phyloP scores from a whole-genome alignment of 2,797 vertebrate species.

The Danionella dracula region DNA sequence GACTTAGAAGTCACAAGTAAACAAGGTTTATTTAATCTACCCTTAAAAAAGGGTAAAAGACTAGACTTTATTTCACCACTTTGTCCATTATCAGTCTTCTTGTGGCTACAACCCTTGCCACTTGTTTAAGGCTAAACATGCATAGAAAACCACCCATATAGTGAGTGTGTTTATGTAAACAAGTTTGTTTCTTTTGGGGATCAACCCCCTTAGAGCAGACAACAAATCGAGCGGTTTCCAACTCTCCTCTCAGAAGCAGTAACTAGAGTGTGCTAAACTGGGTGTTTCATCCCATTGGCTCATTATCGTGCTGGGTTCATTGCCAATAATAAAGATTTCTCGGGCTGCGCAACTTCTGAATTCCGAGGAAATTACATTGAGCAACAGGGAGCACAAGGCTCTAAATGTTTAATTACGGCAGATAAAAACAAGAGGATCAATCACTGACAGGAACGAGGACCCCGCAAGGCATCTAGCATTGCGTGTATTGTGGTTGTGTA shows the following conservation, averaged over 20 bases:
- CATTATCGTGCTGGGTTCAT: slow-evolving; percentile 53
- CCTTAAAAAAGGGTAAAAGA: too few relatives aligned
- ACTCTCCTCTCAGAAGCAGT: slow-evolving; percentile 29
- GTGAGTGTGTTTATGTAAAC: slow-evolving; percentile 37
- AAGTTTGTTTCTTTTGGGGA: slow-evolving; percentile 42
- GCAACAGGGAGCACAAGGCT: slow-evolving; percentile 49
- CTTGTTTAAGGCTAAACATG: not conserved
- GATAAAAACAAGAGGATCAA: slow-evolving; percentile 58
- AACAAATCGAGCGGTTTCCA: slow-evolving; percentile 21
- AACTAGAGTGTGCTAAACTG: slow-evolving; percentile 49
- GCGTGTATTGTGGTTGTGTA: slow-evolving; percentile 35
- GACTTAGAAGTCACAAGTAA: too few relatives aligned
- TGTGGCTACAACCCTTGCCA: slow-evolving; percentile 8
- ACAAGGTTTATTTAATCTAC: too few relatives aligned
- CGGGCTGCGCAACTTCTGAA: slow-evolving; percentile 51
- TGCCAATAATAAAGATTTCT: slow-evolving; percentile 62
- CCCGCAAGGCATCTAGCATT: slow-evolving; percentile 29
- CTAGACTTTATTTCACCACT: too few relatives aligned
- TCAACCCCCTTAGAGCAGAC: slow-evolving; percentile 25
- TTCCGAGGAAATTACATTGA: slow-evolving; percentile 58
- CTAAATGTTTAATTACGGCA: slow-evolving; percentile 60
- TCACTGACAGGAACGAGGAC: slow-evolving; percentile 49
- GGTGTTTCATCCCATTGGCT: slow-evolving; percentile 54
- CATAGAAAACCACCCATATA: slow-evolving; percentile 2
- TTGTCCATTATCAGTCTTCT: not conserved